phyloP scores from a whole-genome alignment of 2,888 invertebrate genomes.

The Acleris literana region DNA sequence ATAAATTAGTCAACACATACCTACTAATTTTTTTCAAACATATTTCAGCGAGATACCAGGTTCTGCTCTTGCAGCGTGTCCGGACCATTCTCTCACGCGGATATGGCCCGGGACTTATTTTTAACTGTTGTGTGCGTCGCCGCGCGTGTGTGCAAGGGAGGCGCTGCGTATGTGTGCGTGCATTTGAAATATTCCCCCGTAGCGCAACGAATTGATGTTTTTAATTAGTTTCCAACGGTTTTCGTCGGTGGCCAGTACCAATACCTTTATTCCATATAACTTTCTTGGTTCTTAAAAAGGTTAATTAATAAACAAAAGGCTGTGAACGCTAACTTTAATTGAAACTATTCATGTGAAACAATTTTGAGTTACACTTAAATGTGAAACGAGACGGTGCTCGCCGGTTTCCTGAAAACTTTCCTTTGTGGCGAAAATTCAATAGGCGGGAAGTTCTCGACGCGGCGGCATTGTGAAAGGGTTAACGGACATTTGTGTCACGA shows the following conservation, averaged over 20 bases:
- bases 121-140: conserved; percentile 74
- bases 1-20: not conserved
- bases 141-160: conserved; percentile 58
- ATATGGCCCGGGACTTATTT: conserved; percentile 78
- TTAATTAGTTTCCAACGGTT: conserved; percentile 82
- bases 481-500: conserved; percentile 49
- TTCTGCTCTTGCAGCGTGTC: conserved; percentile 46
- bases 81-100: conserved; percentile 75
- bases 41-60: conserved; percentile 47
- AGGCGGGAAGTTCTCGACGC: conserved; percentile 67
- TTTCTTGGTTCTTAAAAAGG: conserved; percentile 9
- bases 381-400: conserved; percentile 63
- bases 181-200: conserved; percentile 79
- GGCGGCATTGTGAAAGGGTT: conserved; percentile 55
- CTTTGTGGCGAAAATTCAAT: conserved; percentile 76
- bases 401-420: conserved; percentile 76
- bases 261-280: conserved; percentile 55
- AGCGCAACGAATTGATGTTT: conserved; percentile 80
- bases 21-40: not conserved
- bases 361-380: conserved; percentile 73
- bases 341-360: conserved; percentile 58
- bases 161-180: conserved; percentile 65
- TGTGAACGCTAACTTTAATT: conserved; percentile 56
- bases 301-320: conserved; percentile 35
- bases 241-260: conserved; percentile 71